Evolutionary conservation across 2,888 invertebrate genomes (phyloP).

Genomic region (Byasa hedistus): DNA sequence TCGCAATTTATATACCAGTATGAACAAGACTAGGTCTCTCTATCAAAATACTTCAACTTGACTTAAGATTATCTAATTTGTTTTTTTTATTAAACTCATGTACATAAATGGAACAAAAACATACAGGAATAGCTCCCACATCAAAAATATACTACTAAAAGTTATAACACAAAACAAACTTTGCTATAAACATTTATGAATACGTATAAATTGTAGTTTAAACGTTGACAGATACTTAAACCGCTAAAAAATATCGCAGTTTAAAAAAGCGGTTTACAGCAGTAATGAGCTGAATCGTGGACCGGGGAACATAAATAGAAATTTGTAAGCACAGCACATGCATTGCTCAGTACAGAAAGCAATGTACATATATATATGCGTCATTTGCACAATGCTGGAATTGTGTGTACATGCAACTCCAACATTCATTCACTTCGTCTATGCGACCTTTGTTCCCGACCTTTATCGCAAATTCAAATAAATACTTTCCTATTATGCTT

Average conservation of each 20-base stretch:
- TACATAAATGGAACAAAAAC: no score
- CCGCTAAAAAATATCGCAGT: not conserved
- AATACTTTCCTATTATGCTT: not conserved
- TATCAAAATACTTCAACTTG: no score
- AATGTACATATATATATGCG: not conserved
- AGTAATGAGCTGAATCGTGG: not conserved
- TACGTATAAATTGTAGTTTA: not conserved
- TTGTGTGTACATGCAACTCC: slow-evolving; percentile 4
- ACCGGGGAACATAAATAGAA: not conserved
- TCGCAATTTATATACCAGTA: no score
- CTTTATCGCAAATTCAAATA: not conserved
- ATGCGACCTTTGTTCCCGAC: not conserved
- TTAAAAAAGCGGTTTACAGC: not conserved
- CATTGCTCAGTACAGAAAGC: not conserved
- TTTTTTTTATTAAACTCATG: no score
- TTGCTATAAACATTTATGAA: no score
- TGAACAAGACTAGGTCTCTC: no score
- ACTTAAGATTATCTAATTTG: no score
- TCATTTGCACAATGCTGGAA: not conserved
- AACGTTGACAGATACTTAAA: not conserved
- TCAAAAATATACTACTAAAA: no score
- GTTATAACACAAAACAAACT: no score
- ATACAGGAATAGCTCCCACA: no score
- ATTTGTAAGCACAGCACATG: not conserved
- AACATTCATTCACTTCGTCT: not conserved